A percentile compares a stretch with the other conserved stretches of the same genome.
Evolutionary conservation across 2,113 vertebrate species (phyloP).

Genomic region (Nestor notabilis): DNA sequence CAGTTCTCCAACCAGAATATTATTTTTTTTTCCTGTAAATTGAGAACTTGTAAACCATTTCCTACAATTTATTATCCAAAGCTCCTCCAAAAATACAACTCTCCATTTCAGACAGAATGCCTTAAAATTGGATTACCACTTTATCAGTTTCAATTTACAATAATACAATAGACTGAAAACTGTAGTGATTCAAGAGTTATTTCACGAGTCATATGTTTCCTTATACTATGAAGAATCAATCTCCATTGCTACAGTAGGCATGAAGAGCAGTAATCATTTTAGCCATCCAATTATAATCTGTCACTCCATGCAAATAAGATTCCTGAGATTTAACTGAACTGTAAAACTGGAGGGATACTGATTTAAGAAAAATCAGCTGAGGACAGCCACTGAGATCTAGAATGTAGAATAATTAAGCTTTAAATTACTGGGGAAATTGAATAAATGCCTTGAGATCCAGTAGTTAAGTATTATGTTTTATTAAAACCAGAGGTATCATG

Average conservation of each 20-base stretch:
- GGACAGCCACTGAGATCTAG: constrained; percentile 15
- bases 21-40: not conserved
- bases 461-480: constrained; percentile 44
- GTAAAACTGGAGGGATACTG: constrained; percentile 14
- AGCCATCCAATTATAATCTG: constrained; percentile 32
- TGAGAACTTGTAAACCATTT: not conserved
- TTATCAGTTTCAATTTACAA: not conserved
- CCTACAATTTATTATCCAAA: not conserved
- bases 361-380: constrained; percentile 42
- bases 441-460: constrained; percentile 42
- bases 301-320: constrained; percentile 40
- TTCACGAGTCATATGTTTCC: not conserved
- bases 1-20: not conserved
- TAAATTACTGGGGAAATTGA: constrained; percentile 43
- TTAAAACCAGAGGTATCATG: constrained; percentile 20
- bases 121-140: not conserved
- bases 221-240: not conserved
- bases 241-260: not conserved
- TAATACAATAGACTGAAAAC: not conserved
- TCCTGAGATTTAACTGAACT: constrained; percentile 26
- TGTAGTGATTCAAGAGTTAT: not conserved
- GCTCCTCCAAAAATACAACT: not conserved
- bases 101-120: not conserved
- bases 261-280: not conserved
- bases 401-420: constrained; percentile 45